A percentile compares a stretch with the other conserved stretches of the same genome.
Conservation (phyloP, 2,113 vertebrate species). For the Sprattus sprattus region DNA sequence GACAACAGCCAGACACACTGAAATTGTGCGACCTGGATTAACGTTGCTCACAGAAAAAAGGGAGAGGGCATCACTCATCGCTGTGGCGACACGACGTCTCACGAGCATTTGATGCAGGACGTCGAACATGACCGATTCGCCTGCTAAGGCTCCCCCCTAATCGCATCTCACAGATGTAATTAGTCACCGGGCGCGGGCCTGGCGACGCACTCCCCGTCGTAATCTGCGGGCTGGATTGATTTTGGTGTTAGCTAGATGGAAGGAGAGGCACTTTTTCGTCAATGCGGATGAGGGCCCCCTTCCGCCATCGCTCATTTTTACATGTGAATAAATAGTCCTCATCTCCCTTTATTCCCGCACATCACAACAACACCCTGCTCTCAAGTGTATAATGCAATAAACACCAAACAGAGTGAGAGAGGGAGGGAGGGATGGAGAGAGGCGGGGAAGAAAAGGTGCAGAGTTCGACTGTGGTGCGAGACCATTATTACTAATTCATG, state of each 20-base stretch:
- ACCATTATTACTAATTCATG: constrained; percentile 76
- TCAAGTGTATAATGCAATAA: constrained; percentile 60
- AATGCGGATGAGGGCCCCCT: constrained; percentile 29
- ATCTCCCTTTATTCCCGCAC: constrained; percentile 46
- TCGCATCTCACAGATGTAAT: constrained; percentile 78
- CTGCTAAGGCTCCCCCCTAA: constrained; percentile 58
- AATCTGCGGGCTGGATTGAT: constrained; percentile 69
- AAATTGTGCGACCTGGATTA: constrained; percentile 5
- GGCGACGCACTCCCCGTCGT: constrained; percentile 61
- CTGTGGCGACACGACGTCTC: neutral
- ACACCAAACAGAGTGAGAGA: constrained; percentile 48
- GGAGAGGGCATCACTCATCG: neutral
- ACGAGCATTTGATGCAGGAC: neutral
- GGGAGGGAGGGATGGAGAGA: neutral
- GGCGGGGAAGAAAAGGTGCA: constrained; percentile 44
- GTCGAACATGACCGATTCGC: neutral
- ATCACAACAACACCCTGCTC: constrained; percentile 52
- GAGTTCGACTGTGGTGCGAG: constrained; percentile 61
- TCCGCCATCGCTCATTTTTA: constrained; percentile 47
- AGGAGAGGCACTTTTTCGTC: constrained; percentile 38
- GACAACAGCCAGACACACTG: constrained; percentile 3
- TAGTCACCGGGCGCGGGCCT: constrained; percentile 70
- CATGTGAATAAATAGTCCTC: constrained; percentile 48
- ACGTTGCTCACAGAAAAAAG: neutral
- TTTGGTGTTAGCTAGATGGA: constrained; percentile 55